These are phyloP conservation scores for Austrofundulus limnaeus DNA, from an alignment of 2,113 vertebrate genomes.

Conservation along the genomic window DNA sequence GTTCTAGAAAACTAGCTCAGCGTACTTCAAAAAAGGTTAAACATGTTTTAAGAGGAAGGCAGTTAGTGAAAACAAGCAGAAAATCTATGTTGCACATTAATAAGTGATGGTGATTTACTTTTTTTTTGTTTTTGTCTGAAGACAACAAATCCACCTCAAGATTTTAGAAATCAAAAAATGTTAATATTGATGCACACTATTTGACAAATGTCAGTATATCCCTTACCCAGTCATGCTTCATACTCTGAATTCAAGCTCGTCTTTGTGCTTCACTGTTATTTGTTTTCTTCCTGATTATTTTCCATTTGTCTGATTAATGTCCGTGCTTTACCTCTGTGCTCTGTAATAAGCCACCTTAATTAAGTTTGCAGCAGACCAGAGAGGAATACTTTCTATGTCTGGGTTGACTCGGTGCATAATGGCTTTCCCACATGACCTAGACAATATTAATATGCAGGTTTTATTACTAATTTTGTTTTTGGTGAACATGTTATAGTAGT, in stretches of 20 bases:
- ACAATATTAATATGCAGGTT: conserved; percentile 35
- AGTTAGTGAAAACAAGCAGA: no score
- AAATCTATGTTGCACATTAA: no score
- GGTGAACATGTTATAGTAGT: not conserved
- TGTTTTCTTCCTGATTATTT: conserved; percentile 41
- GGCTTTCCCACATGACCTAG: conserved; percentile 17
- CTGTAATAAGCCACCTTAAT: conserved; percentile 48
- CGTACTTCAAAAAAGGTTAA: no score
- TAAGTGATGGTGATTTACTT: no score
- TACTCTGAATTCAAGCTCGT: not conserved
- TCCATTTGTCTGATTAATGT: conserved; percentile 40
- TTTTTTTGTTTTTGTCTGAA: not conserved
- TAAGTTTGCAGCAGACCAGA: conserved; percentile 30
- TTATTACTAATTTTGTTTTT: conserved; percentile 21
- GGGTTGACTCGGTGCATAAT: conserved; percentile 28
- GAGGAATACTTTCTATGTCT: conserved; percentile 5
- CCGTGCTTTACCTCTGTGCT: conserved; percentile 38
- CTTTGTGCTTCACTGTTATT: conserved; percentile 22
- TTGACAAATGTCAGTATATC: not conserved
- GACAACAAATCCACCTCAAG: not conserved
- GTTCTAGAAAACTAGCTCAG: no score
- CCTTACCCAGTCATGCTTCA: not conserved
- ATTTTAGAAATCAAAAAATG: no score
- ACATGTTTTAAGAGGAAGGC: no score
- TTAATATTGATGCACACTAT: not conserved